Evolutionary conservation across 2,888 invertebrate genomes (phyloP).

Genomic region (Andrena flavipes): DNA sequence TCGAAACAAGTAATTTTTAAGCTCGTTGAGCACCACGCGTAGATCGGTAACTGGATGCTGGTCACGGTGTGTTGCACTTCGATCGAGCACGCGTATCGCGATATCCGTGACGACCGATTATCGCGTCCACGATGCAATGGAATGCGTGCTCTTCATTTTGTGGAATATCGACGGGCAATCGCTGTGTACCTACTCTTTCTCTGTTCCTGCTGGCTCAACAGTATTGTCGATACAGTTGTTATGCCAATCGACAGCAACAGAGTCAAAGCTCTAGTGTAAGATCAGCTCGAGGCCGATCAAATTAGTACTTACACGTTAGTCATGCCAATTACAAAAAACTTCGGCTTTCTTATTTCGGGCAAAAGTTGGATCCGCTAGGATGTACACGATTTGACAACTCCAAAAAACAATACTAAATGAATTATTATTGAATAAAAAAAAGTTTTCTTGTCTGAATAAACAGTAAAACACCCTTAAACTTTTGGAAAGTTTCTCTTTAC

Average conservation of each 20-base stretch:
- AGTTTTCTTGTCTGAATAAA: too few species aligned
- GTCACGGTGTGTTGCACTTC: neutral
- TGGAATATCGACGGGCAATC: constrained; percentile 53
- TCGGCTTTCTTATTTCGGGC: too few species aligned
- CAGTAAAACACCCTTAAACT: too few species aligned
- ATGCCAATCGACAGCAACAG: constrained; percentile 50
- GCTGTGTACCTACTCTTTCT: constrained; percentile 43
- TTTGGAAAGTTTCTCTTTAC: too few species aligned
- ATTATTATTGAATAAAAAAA: too few species aligned
- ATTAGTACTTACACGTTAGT: neutral
- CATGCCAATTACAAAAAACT: too few species aligned
- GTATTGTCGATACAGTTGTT: constrained; percentile 62
- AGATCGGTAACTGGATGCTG: neutral
- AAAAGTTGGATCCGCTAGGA: too few species aligned
- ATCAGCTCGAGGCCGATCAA: constrained; percentile 16
- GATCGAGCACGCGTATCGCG: constrained; percentile 18
- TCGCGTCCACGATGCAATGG: constrained; percentile 23
- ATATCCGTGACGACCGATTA: constrained; percentile 37
- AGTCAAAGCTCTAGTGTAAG: constrained; percentile 36
- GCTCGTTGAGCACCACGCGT: neutral
- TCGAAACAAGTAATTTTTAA: constrained; percentile 2
- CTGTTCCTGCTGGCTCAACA: constrained; percentile 47
- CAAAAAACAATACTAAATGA: too few species aligned
- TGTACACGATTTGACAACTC: too few species aligned
- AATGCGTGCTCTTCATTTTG: constrained; percentile 55